These are phyloP conservation scores for Menura novaehollandiae DNA, from an alignment of 2,113 vertebrate genomes.

Conservation along the genomic window DNA sequence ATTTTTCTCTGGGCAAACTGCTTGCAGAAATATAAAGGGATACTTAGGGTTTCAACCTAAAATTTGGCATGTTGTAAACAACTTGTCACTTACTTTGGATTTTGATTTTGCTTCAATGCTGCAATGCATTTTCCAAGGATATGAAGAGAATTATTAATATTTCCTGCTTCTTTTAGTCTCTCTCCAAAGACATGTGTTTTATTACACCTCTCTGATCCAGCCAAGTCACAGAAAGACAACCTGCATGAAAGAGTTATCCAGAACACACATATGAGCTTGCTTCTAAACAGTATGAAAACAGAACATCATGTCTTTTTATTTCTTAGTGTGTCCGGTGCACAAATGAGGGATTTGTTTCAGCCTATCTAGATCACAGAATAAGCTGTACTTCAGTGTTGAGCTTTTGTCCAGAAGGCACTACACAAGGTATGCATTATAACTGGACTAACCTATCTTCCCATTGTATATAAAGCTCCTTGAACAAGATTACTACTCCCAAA, in stretches of 20 bases:
- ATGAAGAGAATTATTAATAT: constrained; percentile 89
- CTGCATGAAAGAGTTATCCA: constrained; percentile 42
- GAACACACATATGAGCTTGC: not conserved
- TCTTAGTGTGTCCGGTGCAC: not conserved
- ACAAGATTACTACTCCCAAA: not conserved
- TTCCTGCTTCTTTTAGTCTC: constrained; percentile 87
- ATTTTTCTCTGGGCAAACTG: not conserved
- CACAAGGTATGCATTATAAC: not conserved
- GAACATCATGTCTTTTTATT: not conserved
- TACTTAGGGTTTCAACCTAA: not conserved
- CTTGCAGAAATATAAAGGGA: not conserved
- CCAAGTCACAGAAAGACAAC: constrained; percentile 88
- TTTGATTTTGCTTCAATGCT: constrained; percentile 81
- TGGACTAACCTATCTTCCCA: not conserved
- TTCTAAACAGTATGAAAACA: not conserved
- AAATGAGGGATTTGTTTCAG: not conserved
- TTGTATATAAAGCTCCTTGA: not conserved
- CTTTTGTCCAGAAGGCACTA: not conserved
- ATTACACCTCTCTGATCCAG: constrained; percentile 88
- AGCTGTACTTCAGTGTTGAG: not conserved
- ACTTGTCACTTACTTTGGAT: constrained; percentile 72
- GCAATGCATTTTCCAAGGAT: constrained; percentile 89
- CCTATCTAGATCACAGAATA: not conserved
- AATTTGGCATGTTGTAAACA: not conserved
- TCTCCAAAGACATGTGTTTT: constrained; percentile 86